Evolutionary conservation across 2,797 vertebrate species (phyloP), one percentile per base, ranked within the genome.

Genomic region (Aplochiton taeniatus): DNA sequence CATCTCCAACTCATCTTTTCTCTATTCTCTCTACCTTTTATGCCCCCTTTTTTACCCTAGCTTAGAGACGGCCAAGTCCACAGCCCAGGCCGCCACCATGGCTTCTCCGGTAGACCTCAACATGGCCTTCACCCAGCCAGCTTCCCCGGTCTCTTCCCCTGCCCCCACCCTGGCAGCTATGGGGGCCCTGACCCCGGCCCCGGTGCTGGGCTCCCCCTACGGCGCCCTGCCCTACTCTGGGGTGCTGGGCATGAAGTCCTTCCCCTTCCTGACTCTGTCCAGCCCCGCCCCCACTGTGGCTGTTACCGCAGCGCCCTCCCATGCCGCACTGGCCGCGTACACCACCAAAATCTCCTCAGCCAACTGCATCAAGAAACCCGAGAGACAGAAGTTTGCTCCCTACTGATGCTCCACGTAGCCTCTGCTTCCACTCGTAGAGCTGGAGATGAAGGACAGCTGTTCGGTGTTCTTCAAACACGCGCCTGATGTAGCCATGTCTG

Each of bases 31-130:
- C 69, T 63, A 60, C 55, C 69, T 1, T 58, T 61, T 43, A 50
- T 14, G 58, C 42, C 50, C 11, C 70, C 48, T 55, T 57, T 65
- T 44, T 62, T 63, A 56, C 63, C 70, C 66, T 85, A 97, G 95
- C 91, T 94, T 97, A 94, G 95, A 97, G 91, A 95, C 94, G 20
- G 95, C 95, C 89, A 97, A 97, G 92, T 96, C 95, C 91, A 97
- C 95, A 68, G 94, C 95, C 82, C 95, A 95, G 91, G 93, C 84
- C 68, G 90, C 94, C 1, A 91, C 89, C 1, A 90, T 94, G 93
- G 89, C 92, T 58, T 80, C 92, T 76, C 92, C 94, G 11, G 74
- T 95, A 84, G 95, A 97, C 91, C 94, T 96, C 78, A 86, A 93
- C 83, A 79, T 96, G 93, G 93, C 94, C 88, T 96, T 96, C 92